Evolutionary conservation across 2,888 invertebrate genomes (phyloP), one percentile per base, ranked within the genome.

Genomic region (Autographa pulchrina): DNA sequence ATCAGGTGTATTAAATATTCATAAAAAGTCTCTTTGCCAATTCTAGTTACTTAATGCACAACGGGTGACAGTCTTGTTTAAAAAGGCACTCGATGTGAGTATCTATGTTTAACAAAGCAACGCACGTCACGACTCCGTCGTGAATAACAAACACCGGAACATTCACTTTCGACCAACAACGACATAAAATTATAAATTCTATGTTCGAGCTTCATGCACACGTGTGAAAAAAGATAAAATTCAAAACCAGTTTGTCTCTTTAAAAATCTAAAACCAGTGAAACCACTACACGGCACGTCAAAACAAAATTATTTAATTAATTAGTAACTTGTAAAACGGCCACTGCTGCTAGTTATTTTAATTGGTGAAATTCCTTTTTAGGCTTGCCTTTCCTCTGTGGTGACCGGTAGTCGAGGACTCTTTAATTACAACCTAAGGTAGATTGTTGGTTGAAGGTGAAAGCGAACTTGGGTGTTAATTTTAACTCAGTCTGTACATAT

Each of bases 141-240:
- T 89, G 93, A 93, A 94, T 94, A 92, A 92, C 91, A 94, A 95
- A 92, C 91, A 92, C 88, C 91, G 91, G 92, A 91, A 92, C 93
- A 89, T 93, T 95, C 95, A 93, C 95, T 95, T 95, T 95, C 95
- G 89, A 91, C 89, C 88, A 90, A 86, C 85, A 85, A 86, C 89
- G 88, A 88, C 88, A 88, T 89, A 87, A 89, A 88, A 88, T 88
- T 87, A 89, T 87, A 85, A 86, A 89, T 88, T 86, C 82, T 81
- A 85, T 56, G 54, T 56, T 11, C 54, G 54, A 75, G 76, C 75
- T 74, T 68, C 71, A 62, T 72, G 81, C 83, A 78, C 77, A 78
- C 83, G 86, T 86, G 81, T 80, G 77, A 78, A 72, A 65, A 77
- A 80, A 82, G 74, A 78, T 74, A 6, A 48, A 77, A 80, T 80